Evolutionary conservation across 2,113 vertebrate species (phyloP).

Genomic region (Coreoperca whiteheadi): DNA sequence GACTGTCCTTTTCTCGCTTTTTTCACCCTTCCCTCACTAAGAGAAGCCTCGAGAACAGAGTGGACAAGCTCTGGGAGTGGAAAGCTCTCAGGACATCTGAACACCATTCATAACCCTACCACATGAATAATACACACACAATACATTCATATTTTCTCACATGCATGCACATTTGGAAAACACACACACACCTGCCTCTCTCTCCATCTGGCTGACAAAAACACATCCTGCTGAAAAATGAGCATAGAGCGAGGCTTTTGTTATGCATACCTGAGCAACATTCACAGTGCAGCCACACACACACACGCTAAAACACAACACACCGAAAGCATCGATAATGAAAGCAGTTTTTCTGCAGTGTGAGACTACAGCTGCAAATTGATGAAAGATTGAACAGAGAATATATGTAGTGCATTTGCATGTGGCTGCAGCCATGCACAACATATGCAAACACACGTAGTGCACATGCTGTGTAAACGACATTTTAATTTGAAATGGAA

Average conservation of each 20-base stretch:
- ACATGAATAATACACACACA: slow-evolving; percentile 67
- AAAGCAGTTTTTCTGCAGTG: slow-evolving; percentile 7
- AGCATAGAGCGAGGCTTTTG: slow-evolving; percentile 24
- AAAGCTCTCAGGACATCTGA: slow-evolving; percentile 63
- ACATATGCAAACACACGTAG: background rate
- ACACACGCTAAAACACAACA: background rate
- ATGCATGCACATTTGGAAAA: slow-evolving; percentile 27
- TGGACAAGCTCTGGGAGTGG: slow-evolving; percentile 45
- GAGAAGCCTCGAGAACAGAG: slow-evolving; percentile 73
- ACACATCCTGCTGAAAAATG: slow-evolving; percentile 31
- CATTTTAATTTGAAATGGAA: slow-evolving; percentile 23
- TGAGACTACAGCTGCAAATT: slow-evolving; percentile 22
- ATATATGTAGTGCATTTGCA: slow-evolving; percentile 17
- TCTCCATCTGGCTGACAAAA: slow-evolving; percentile 29
- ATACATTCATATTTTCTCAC: slow-evolving; percentile 49
- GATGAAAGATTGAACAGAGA: slow-evolving; percentile 45
- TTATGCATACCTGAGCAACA: slow-evolving; percentile 34
- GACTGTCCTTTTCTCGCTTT: slow-evolving; percentile 1
- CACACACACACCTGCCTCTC: slow-evolving; percentile 1
- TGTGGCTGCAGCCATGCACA: background rate
- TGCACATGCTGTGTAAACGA: background rate
- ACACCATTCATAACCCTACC: slow-evolving; percentile 63
- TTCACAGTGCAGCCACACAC: background rate
- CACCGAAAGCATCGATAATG: slow-evolving; percentile 13
- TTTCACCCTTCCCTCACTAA: slow-evolving; percentile 16